These are phyloP conservation scores for Coelinius sp. DNA, from an alignment of 2,888 invertebrate genomes.

Conservation along the genomic window DNA sequence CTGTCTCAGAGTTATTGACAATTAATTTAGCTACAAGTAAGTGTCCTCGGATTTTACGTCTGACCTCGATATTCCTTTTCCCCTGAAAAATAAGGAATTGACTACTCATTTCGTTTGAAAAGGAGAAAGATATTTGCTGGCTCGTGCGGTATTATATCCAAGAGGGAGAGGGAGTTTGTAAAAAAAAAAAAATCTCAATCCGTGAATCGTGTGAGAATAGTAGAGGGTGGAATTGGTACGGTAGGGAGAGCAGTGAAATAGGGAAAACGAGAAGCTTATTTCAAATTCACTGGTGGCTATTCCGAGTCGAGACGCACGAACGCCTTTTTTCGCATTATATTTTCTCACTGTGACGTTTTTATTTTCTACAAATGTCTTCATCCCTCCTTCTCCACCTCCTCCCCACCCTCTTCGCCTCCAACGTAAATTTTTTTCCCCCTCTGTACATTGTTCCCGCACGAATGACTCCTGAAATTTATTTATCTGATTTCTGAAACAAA, in stretches of 20 bases:
- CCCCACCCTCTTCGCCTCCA: background rate
- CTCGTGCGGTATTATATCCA: background rate
- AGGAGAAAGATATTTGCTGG: background rate
- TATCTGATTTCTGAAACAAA: background rate
- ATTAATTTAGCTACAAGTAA: too few relatives aligned
- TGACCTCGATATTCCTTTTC: constrained; percentile 7
- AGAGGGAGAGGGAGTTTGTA: background rate
- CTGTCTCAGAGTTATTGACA: too few relatives aligned
- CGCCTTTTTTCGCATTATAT: constrained; percentile 27
- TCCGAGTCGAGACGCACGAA: constrained; percentile 30
- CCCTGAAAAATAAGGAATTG: background rate
- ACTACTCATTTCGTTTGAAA: background rate
- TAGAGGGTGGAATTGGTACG: background rate
- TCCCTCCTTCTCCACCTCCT: background rate
- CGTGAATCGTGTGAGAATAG: constrained; percentile 8
- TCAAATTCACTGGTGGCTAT: constrained; percentile 32
- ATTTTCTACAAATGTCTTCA: background rate
- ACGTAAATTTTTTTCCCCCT: too few relatives aligned
- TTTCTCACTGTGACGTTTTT: background rate
- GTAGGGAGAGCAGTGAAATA: background rate
- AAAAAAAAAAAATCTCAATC: constrained; percentile 2
- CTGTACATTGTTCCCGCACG: constrained; percentile 20
- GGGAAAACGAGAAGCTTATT: constrained; percentile 26
- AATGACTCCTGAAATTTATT: constrained; percentile 2
- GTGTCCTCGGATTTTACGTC: too few relatives aligned